Base-by-base conservation (phyloP, 1,140 invertebrate genomes). In the Drosophila micromelanica region DNA sequence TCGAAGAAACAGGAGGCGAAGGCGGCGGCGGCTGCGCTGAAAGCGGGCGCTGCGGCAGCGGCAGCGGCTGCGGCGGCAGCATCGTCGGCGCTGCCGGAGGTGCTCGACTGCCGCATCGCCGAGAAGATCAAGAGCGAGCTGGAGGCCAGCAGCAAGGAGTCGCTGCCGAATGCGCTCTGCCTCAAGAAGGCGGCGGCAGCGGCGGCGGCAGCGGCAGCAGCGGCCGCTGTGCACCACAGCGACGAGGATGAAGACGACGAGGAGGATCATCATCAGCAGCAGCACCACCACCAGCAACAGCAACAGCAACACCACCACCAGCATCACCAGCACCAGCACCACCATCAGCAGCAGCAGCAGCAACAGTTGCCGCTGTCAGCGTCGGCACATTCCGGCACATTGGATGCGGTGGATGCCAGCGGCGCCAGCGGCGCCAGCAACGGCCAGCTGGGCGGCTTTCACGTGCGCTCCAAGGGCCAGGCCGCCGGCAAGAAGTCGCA, bases 101-200 rank as follows among this genome's bases (percentile, higher is more conserved):
- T 92, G 13, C 72, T 92, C 0, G 91, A 92, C 46, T 92, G 91
- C 30, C 82, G 91, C 64, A 92, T 92, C 2, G 91, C 91, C 5
- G 91, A 92, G 70, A 92, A 92, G 68, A 92, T 92, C 63, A 92
- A 92, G 49, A 92, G 90, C 65, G 91, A 92, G n/a, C 54, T 92
- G 64, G 91, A 92, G 73, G 87, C 87, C 3, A 81, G 76, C n/a
- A 76, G 78, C 73, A 81, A 87, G 62, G 75, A 85, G 49, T 65
- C 87, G 1, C 70, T 89, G 23, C 76, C 80, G 1, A 89, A 52
- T 72, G 91, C 91, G 9, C 59, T 92, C 12, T 92, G 91, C 69
- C 72, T 92, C 1, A 92, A 92, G 6, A 92, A 92, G 52, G 82
- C 71, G 6, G 81, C 73, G 2, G 81, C 81, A 2, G 75, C 78